Percentiles rank a stretch among this genome's conserved stretches.
Conservation (phyloP, 2,888 invertebrate species). For the Clivina fossor region DNA sequence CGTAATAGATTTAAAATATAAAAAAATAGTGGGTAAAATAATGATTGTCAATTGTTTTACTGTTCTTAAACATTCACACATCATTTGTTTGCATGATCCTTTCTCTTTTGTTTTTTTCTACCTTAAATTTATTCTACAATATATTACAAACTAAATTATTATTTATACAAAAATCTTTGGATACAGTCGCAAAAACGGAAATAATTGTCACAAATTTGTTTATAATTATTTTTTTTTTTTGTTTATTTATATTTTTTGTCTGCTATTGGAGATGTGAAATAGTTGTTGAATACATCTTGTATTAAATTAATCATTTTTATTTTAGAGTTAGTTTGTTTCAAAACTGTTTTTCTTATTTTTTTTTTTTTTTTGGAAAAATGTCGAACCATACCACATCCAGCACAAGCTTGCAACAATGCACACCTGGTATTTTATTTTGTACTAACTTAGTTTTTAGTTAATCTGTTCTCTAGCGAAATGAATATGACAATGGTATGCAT, state of each 20-base stretch:
- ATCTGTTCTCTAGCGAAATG: constrained; percentile 24
- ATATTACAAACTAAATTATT: no score
- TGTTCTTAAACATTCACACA: no score
- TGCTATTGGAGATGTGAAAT: constrained; percentile 47
- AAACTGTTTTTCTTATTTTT: no score
- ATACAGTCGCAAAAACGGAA: constrained; percentile 19
- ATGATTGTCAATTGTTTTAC: no score
- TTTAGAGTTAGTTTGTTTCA: no score
- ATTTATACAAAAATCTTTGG: constrained; percentile 26
- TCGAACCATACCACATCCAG: constrained; percentile 44
- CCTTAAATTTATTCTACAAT: no score
- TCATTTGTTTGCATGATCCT: no score
- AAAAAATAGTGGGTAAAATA: no score
- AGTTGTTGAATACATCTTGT: constrained; percentile 36
- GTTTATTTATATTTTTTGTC: constrained; percentile 27
- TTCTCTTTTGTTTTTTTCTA: no score
- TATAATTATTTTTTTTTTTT: no score
- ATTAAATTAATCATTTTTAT: no score
- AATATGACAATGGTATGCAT: not conserved
- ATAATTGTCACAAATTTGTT: constrained; percentile 50
- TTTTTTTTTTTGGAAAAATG: constrained; percentile 18
- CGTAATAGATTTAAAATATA: no score
- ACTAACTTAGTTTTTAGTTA: constrained; percentile 34
- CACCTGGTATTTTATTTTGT: constrained; percentile 39
- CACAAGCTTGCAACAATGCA: constrained; percentile 46